Base-by-base conservation (phyloP, 2,113 vertebrate species). In the Myrmecophaga tridactyla region DNA sequence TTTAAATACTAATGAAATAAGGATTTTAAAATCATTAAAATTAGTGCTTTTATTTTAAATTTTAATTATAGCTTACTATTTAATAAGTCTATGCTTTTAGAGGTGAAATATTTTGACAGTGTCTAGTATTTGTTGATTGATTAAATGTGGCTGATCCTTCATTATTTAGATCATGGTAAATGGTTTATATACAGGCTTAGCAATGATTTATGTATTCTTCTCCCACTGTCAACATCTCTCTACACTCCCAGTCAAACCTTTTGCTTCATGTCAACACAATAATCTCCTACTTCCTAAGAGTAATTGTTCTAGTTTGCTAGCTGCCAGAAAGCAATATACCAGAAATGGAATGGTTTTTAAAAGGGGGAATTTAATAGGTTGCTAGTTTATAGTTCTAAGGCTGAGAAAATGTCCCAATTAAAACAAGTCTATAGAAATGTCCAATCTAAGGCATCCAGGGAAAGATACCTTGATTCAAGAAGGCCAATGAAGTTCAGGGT, bases 71-170 rank as follows among this genome's bases (percentile, higher is more conserved):
- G 62, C 34, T 95, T 93, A 43, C 18, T 69, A 72, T 17, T 67
- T 90, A 80, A 84, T 77, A 72, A 83, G 46, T 90, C 12, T 77
- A 7, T 90, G 29, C 53, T 78, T 89, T 93, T 67, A 77, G 83
- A 82, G 29, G n/a, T 75, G 36, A 92, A 88, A 76, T 58, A 77
- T 36, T 69, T 94, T 76, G 25, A 88, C n/a, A 70, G 18, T 21
- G 43, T 90, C 67, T 53, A 78, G 63, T 48, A 51, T 86, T 60
- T 77, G 7, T 34, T 76, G 53, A 72, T 60, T 2, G 8, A 70
- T 77, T 76, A 85, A 90, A 41, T 88, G 63, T 18, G 81, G 29
- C 15, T 60, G 58, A 95, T 88, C 34, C 39, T 83, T 94, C 25
- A 69, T 88, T 85, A 82, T 70, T 58, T 58, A 21, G 56, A 58